Base-by-base conservation (phyloP, 1,140 invertebrate species). In the Hyphantria cunea region DNA sequence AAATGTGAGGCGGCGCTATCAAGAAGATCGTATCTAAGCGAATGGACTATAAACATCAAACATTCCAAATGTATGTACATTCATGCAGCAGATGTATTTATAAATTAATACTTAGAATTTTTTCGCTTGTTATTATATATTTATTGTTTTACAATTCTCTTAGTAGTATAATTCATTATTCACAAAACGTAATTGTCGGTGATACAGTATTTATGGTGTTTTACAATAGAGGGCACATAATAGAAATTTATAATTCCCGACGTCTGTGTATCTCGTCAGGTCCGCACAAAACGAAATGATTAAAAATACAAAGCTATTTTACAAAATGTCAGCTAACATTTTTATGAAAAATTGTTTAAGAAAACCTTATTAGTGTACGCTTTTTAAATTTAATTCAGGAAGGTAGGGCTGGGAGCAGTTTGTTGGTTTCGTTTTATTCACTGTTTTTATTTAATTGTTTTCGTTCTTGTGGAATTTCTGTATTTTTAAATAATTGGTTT, bases 281-380 rank as follows among this genome's bases (percentile, higher is more conserved):
- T 44, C 34, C 37, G 41, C 31, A 33, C 33, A 17, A 62, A 69
- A 70, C 60, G 56, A 64, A 59, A 54, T 58, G 56, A 62, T 72
- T 62, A 72, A 68, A 64, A 67, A 59, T 72, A 62, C 58, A 60
- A 63, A 50, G 17, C 44, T 54, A 17, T 44, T 66, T 37, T 34
- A 52, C 37, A 44, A 14, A 63, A 44, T 62, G 58, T 58, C 64
- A 51, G 58, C 42, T 59, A 62, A 66, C 50, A 55, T 58, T 72
- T 66, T 52, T 42, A 44, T 47, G 47, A 48, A 64, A 41, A 61
- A 62, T 64, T 64, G 48, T 66, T 63, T 37, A 51, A 68, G 48
- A 48, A 61, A 65, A 68, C 48, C 51, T 62, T 62, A 58, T 52
- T 56, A 58, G 25, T 34, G 33, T 13, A 11, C 32, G 17, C 50